Evolutionary conservation across 2,113 vertebrate genomes (phyloP), one percentile per base, ranked within the genome.

Genomic region (Cephalophus harveyi): DNA sequence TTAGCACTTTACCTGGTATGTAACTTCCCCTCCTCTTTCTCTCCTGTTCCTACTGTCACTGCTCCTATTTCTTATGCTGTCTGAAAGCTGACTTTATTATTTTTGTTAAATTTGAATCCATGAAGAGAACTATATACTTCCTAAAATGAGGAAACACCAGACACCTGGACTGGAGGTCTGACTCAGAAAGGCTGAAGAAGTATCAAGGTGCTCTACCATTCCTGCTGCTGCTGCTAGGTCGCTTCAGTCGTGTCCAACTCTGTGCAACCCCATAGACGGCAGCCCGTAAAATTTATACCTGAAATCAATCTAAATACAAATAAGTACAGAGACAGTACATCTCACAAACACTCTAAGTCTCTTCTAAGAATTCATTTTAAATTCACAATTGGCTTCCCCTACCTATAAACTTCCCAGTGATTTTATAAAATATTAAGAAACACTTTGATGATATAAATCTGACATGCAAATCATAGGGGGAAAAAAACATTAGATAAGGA

Each of bases 291-390:
- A 78, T n/a, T 30, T 28, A 83, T 48, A 28, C 13, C n/a, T 67
- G 76, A 91, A 88, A 95, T 19, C 76, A 55, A 46, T 60, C 62
- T 88, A 78, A 91, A 83, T 30, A 59, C 83, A n/a, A 79, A 67
- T 33, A 91, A n/a, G n/a, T 48, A 79, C 12, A 95, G 33, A 91
- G 55, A 87, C 7, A 46, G 23, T n/a, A 78, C 10, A 82, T 67
- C 87, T 91, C 43, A 19, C 79, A 95, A 94, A 60, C 30, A 81
- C 84, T 54, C 50, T 11, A 52, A 83, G 25, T 8, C 33, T 82
- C 84, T 52, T 57, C n/a, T 79, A 89, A 85, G 28, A 82, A 95
- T 76, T 55, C 60, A 87, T 90, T 86, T 97, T 96, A 87, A 94
- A 81, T 89, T 83, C 54, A 87, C 57, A 78, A 93, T 1, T 62